Evolutionary conservation across 2,797 vertebrate species (phyloP).

Genomic region (Choloepus didactylus): DNA sequence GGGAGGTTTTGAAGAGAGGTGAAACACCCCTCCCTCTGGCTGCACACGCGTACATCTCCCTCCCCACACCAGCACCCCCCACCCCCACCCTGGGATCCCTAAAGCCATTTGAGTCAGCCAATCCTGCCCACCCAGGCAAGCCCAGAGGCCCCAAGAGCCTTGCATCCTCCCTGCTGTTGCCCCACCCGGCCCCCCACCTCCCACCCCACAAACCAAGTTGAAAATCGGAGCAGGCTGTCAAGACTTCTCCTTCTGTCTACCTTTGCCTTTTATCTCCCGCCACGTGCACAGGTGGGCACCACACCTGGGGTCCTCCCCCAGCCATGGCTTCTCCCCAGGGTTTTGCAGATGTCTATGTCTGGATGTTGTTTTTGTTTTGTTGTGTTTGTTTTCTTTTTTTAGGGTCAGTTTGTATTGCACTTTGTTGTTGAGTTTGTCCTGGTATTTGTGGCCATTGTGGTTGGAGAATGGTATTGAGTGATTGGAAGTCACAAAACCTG

Average conservation of each 20-base stretch:
- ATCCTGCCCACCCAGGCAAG: constrained; percentile 16
- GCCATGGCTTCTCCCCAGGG: neutral
- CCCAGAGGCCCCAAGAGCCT: neutral
- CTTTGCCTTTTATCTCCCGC: neutral
- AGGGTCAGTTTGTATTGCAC: neutral
- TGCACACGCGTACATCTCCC: neutral
- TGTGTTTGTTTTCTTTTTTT: neutral
- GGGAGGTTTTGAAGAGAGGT: constrained; percentile 3
- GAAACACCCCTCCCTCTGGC: neutral
- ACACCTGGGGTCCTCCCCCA: no score
- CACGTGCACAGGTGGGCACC: fast-evolving
- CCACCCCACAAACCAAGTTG: neutral
- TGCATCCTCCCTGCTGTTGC: neutral
- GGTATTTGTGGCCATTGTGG: neutral
- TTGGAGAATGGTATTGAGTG: neutral
- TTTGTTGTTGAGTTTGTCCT: neutral
- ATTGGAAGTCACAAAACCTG: neutral
- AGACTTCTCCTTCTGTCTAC: neutral
- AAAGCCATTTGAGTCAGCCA: constrained; percentile 5
- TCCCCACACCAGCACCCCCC: constrained; percentile 51
- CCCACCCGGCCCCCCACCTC: neutral
- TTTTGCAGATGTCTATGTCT: constrained; percentile 56
- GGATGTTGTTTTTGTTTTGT: neutral
- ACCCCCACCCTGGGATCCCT: constrained; percentile 39
- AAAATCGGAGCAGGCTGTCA: neutral